These are phyloP conservation scores for Batillaria attramentaria DNA, from an alignment of 1,140 invertebrate species.

Conservation along the genomic window DNA sequence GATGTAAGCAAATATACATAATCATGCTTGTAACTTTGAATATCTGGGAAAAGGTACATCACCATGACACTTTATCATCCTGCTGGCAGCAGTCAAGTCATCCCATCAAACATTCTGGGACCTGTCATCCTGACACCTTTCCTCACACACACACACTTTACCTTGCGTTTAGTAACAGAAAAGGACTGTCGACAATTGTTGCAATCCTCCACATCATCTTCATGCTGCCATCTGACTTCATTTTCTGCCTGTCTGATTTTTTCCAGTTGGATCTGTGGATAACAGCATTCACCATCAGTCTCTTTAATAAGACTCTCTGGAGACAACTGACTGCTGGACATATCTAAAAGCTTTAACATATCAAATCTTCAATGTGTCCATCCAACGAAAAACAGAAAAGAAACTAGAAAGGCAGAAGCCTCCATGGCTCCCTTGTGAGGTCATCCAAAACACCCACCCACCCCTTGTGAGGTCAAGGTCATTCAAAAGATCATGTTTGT, in stretches of 20 bases:
- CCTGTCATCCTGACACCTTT: not conserved
- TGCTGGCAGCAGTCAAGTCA: not conserved
- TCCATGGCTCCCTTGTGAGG: too few species aligned
- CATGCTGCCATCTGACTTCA: conserved; percentile 97
- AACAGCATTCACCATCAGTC: not conserved
- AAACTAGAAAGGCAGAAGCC: too few species aligned
- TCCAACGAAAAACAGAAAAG: too few species aligned
- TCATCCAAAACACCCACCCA: too few species aligned
- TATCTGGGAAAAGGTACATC: too few species aligned
- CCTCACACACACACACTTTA: conserved; percentile 60
- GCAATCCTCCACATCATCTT: conserved; percentile 94
- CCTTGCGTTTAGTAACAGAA: conserved; percentile 81
- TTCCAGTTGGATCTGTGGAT: conserved; percentile 86
- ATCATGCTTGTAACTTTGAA: too few species aligned
- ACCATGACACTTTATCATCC: too few species aligned
- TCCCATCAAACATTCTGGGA: not conserved
- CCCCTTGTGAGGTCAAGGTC: too few species aligned
- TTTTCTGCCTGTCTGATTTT: conserved; percentile 93
- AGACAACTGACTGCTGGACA: not conserved
- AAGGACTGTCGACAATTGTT: conserved; percentile 81
- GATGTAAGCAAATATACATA: not conserved
- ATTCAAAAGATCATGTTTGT: too few species aligned
- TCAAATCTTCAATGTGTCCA: too few species aligned
- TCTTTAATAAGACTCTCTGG: not conserved
- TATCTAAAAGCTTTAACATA: too few species aligned